Percentiles rank a stretch among this genome's conserved stretches.
Evolutionary conservation across 2,888 invertebrate genomes (phyloP).

Genomic region (Atherix ibis): DNA sequence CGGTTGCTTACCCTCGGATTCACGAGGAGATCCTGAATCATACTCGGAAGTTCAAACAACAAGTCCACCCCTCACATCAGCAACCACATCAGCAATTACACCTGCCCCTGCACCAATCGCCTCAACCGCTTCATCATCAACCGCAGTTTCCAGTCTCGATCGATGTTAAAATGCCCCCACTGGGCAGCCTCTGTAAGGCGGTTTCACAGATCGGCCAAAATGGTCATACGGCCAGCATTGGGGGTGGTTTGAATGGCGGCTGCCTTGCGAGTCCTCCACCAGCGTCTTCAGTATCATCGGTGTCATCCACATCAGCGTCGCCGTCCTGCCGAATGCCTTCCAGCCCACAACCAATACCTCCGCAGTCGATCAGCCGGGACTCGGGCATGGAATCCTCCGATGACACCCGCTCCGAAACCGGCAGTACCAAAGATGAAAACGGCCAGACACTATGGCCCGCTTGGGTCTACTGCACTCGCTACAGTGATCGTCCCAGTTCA

Average conservation of each 20-base stretch:
- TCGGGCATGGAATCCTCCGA: conserved; percentile 34
- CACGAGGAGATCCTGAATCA: conserved; percentile 31
- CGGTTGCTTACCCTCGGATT: conserved; percentile 30
- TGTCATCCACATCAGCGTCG: conserved; percentile 17
- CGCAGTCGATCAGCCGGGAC: conserved; percentile 29
- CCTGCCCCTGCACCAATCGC: neutral
- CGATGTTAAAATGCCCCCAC: conserved; percentile 36
- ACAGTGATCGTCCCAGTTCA: conserved; percentile 79
- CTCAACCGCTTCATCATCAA: too few species aligned
- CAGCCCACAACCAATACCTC: conserved; percentile 27
- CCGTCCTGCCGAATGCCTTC: conserved; percentile 12
- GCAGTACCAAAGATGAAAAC: conserved; percentile 27
- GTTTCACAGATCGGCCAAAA: conserved; percentile 49
- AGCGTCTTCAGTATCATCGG: conserved; percentile 12
- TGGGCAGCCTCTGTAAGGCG: conserved; percentile 52
- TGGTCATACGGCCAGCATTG: conserved; percentile 7
- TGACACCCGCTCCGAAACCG: conserved; percentile 29
- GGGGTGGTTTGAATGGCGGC: conserved; percentile 11
- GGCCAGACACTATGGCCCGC: conserved; percentile 66
- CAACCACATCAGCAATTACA: conserved; percentile 1
- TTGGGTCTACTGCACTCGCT: conserved; percentile 97
- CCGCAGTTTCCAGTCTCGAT: too few species aligned
- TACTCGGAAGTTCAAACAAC: conserved; percentile 13
- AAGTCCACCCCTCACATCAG: too few species aligned
- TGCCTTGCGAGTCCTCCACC: conserved; percentile 16